These are phyloP conservation scores for Lophotis ruficrista DNA, from an alignment of 2,113 vertebrate species.

Conservation along the genomic window DNA sequence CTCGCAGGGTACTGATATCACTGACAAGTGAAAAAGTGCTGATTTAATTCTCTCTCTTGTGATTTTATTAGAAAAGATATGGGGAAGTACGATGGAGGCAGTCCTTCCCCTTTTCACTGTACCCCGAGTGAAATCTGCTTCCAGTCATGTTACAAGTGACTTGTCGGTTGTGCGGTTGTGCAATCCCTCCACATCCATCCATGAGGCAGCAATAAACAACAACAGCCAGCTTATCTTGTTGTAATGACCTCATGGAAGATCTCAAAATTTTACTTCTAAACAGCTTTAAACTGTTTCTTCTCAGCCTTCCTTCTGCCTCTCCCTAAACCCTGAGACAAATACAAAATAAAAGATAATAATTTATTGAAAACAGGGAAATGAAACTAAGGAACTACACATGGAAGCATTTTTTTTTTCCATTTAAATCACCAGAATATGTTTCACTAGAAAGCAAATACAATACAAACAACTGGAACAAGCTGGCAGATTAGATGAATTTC, in stretches of 20 bases:
- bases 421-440: not conserved
- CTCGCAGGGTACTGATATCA: not conserved
- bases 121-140: not conserved
- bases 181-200: not conserved
- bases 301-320: not conserved
- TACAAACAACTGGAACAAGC: not conserved
- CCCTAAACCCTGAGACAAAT: not conserved
- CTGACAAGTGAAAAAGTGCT: not conserved
- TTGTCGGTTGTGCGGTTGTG: not conserved
- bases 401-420: not conserved
- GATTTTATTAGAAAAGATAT: not conserved
- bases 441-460: not conserved
- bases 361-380: not conserved
- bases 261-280: not conserved
- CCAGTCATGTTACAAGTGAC: not conserved
- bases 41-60: not conserved
- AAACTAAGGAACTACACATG: not conserved
- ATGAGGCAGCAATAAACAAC: not conserved
- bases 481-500: not conserved
- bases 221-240: not conserved
- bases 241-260: not conserved
- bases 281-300: not conserved
- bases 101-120: not conserved
- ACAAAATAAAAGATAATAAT: not conserved
- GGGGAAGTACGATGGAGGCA: not conserved